phyloP scores from a whole-genome alignment of 2,113 vertebrate genomes.

The Smithornis capensis region DNA sequence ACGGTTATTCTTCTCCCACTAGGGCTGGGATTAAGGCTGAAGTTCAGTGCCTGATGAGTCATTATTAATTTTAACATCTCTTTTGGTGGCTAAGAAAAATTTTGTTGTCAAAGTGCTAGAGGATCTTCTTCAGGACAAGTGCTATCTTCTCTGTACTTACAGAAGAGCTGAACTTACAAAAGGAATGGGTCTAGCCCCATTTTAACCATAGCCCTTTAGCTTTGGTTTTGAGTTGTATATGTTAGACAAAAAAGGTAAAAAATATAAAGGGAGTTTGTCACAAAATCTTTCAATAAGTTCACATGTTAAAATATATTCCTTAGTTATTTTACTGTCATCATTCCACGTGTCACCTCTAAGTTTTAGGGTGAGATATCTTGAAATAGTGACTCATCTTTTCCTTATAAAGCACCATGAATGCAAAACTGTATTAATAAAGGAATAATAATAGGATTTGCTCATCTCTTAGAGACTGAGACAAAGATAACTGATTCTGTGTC shows the following conservation, averaged over 20 bases:
- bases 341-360: background rate
- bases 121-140: background rate
- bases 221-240: background rate
- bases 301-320: slow-evolving; percentile 15
- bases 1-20: background rate
- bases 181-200: background rate
- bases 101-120: background rate
- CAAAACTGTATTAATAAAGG: slow-evolving; percentile 20
- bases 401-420: background rate
- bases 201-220: background rate
- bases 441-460: slow-evolving; percentile 10
- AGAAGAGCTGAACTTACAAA: background rate
- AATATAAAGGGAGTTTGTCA: background rate
- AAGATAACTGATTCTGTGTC: background rate
- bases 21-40: background rate
- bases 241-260: background rate
- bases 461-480: background rate
- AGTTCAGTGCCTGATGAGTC: background rate
- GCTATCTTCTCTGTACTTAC: background rate
- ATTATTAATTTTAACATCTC: background rate
- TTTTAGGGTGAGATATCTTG: slow-evolving; percentile 2
- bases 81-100: background rate
- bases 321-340: slow-evolving; percentile 4
- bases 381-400: slow-evolving; percentile 50
- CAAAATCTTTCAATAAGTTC: background rate